phyloP scores from a whole-genome alignment of 2,888 invertebrate genomes.

The Protula sp. region DNA sequence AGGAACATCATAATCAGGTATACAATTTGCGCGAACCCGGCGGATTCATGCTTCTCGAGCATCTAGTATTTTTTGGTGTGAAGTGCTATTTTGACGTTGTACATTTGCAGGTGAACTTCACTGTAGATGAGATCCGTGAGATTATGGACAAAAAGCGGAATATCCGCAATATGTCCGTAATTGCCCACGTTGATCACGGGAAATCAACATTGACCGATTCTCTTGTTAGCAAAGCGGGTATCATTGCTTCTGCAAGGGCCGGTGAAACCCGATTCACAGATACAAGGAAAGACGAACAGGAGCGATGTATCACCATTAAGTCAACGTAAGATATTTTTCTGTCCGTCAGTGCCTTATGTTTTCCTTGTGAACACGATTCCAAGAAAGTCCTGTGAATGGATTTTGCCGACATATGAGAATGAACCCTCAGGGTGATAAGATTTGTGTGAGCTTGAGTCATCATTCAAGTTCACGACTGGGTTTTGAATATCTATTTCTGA shows the following conservation, averaged over 20 bases:
- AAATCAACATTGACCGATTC: constrained; percentile 99
- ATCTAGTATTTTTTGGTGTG: too few relatives aligned
- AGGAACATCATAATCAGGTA: too few relatives aligned
- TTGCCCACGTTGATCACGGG: constrained; percentile 99
- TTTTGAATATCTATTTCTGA: too few relatives aligned
- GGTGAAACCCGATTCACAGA: constrained; percentile 99
- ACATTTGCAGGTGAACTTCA: constrained; percentile 90
- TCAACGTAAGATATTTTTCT: constrained; percentile 80
- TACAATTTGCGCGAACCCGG: too few relatives aligned
- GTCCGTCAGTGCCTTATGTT: too few relatives aligned
- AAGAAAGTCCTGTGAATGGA: too few relatives aligned
- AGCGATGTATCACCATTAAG: constrained; percentile 99
- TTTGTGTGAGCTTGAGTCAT: too few relatives aligned
- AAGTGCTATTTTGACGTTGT: too few relatives aligned
- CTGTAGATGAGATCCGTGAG: constrained; percentile 97
- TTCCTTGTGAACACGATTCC: too few relatives aligned
- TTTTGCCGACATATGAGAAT: background rate
- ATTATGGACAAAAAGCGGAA: constrained; percentile 99
- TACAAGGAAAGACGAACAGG: constrained; percentile 99
- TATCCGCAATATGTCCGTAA: constrained; percentile 99
- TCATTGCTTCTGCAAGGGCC: constrained; percentile 97
- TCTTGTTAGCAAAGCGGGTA: constrained; percentile 98
- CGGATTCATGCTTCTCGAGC: too few relatives aligned
- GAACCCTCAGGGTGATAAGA: too few relatives aligned
- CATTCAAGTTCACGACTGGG: too few relatives aligned